Base-by-base conservation (phyloP, 1,140 invertebrate species). In the Dendroctonus valens region DNA sequence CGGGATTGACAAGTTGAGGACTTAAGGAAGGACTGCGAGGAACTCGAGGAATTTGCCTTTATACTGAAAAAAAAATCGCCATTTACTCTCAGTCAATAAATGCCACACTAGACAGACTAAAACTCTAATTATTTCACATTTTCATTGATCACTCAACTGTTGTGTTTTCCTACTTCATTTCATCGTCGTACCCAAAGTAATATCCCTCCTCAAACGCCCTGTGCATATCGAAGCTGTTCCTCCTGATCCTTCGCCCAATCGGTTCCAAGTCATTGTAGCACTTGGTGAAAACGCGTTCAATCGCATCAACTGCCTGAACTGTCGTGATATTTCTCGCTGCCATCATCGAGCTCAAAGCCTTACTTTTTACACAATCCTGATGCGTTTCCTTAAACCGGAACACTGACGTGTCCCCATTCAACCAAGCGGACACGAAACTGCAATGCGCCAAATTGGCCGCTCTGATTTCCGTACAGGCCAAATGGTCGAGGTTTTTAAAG, bases 241-340 rank as follows among this genome's bases (percentile, higher is more conserved):
- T 82, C 67, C 91, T 84, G 55, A 94, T 81, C 67, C 93, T 79
- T 73, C 96, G 82, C 2, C 96, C 96, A 59, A 98, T 85, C 5
- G 96, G 96, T 78, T 98, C 96, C 65, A 97, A 81, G 82, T 98
- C 96, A 67, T 86, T 85, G 76, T 98, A 98, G 79, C 96, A 99
- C 77, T 88, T 91, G 3, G 87, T 83, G 80, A 98, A 99, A 6
- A 98, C 94, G 76, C 88, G 85, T 70, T 96, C 89, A 9, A 98
- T 89, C 5, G 90, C 87, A 41, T 83, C 84, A 9, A 83, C 79
- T 0, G 93, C 94, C 79, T 93, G 87, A 60, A 84, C 79, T 66
- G 85, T 78, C 0, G 82, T 82, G 15, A 97, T 84, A 74, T 92
- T 87, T 53, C 92, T 83, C 6, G 93, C 91, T 52, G 91, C 88